Evolutionary conservation across 2,113 vertebrate genomes (phyloP), one percentile per base, ranked within the genome.

Genomic region (Pterophyllum scalare): DNA sequence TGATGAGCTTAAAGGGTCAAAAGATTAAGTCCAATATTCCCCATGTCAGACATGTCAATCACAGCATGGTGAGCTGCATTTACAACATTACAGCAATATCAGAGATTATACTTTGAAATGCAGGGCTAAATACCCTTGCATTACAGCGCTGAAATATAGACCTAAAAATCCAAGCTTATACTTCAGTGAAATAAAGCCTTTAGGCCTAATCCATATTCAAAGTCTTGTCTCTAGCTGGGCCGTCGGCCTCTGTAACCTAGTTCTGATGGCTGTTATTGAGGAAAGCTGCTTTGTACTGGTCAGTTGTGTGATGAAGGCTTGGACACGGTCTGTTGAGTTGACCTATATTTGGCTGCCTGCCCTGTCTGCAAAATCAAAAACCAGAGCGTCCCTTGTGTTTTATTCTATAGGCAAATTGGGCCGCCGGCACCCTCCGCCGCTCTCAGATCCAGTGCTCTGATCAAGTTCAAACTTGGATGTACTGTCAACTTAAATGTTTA

Each of bases 281-380:
- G 88, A 93, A 93, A 94, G 92, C 94, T 90, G 93, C 91, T 93
- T 92, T 93, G 88, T 91, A 91, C 87, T 87, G 86, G 92, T 93
- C 90, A 91, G 89, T 92, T 87, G 85, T 91, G 76, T 80, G 84
- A 88, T 89, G 88, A 91, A 85, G 67, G 84, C 75, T 91, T 88
- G 87, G 77, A 80, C 82, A 89, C 74, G 86, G 86, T 89, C 82
- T 90, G 92, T 76, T 83, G 77, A 83, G 88, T 88, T 95, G 94
- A 95, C 94, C 94, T 94, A 95, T 88, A 95, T 94, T 87, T 94
- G 85, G 92, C 84, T 80, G 85, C 38, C 74, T 89, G 90, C 91
- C 91, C 87, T 82, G 77, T 91, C 75, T 85, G 78, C 79, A 61
- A 75, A 87, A 60, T 87, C 81, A 79, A 67, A 78, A 85, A 86